Percentiles rank a stretch among this genome's conserved stretches.
These are phyloP conservation scores for Thryonomys swinderianus DNA, from an alignment of 2,113 vertebrate genomes.

Conservation along the genomic window DNA sequence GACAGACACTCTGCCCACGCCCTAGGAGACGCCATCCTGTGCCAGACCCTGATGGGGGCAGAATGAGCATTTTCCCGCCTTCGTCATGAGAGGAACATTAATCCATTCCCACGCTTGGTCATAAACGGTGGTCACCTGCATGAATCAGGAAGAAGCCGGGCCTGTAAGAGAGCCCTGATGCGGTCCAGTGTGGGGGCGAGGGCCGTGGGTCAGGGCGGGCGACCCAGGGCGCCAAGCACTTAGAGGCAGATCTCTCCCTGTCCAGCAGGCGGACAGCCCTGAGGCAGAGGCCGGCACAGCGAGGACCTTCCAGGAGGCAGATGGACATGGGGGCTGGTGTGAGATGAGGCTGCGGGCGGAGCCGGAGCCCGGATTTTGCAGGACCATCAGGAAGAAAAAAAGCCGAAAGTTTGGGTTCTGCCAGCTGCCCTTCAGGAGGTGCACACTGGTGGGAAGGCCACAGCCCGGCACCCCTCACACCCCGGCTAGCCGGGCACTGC, in stretches of 20 bases:
- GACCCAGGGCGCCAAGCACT: not conserved
- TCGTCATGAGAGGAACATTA: not conserved
- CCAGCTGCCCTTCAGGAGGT: not conserved
- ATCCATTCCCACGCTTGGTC: not conserved
- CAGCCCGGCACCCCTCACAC: not conserved
- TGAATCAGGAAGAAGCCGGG: not conserved
- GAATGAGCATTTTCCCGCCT: not conserved
- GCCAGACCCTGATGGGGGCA: not conserved
- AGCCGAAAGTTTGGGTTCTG: not conserved
- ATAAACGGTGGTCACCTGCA: not conserved
- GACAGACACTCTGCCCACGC: not conserved
- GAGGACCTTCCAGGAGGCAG: not conserved
- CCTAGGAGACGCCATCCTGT: not conserved
- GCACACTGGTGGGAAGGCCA: no score
- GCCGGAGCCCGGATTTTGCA: not conserved
- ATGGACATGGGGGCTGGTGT: not conserved
- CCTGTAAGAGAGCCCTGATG: not conserved
- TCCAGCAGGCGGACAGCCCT: not conserved
- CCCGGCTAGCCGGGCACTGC: not conserved
- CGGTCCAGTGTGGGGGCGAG: not conserved
- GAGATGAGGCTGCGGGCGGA: no score
- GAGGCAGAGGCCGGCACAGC: not conserved
- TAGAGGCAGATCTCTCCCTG: not conserved
- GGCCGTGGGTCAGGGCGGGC: not conserved
- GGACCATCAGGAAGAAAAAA: not conserved